These are phyloP conservation scores for Crotalus viridis DNA, from an alignment of 2,113 vertebrate genomes.

Conservation along the genomic window DNA sequence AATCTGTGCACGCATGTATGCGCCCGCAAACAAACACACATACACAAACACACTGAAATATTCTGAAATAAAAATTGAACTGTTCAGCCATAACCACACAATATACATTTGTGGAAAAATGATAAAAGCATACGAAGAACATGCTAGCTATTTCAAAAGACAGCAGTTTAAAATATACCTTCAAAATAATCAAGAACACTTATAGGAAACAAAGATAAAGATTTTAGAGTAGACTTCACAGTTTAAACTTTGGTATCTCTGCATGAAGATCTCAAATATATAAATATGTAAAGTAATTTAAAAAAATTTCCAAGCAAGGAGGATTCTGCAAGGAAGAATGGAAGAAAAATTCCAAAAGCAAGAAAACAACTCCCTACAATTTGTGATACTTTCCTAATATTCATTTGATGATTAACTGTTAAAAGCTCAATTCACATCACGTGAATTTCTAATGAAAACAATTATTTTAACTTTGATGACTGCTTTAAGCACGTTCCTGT, in stretches of 20 bases:
- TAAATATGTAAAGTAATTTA: background rate
- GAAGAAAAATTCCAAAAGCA: background rate
- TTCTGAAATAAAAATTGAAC: background rate
- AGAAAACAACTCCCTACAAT: background rate
- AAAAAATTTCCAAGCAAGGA: background rate
- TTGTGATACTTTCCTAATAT: background rate
- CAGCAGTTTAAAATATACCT: background rate
- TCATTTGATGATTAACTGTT: background rate
- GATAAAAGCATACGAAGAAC: background rate
- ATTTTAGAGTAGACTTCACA: background rate
- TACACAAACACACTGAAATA: background rate
- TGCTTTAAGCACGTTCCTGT: background rate
- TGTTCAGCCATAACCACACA: background rate
- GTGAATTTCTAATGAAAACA: background rate
- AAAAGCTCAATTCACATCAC: background rate
- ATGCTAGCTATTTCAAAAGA: background rate
- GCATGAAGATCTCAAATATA: background rate
- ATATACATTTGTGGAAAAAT: background rate
- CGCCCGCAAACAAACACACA: too few relatives aligned
- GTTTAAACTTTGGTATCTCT: background rate
- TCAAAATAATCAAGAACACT: background rate
- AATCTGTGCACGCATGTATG: background rate
- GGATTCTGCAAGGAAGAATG: background rate
- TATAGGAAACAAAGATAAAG: background rate
- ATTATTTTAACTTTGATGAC: background rate